phyloP scores from a whole-genome alignment of 1,140 invertebrate species.

The Chrysopa pallens region DNA sequence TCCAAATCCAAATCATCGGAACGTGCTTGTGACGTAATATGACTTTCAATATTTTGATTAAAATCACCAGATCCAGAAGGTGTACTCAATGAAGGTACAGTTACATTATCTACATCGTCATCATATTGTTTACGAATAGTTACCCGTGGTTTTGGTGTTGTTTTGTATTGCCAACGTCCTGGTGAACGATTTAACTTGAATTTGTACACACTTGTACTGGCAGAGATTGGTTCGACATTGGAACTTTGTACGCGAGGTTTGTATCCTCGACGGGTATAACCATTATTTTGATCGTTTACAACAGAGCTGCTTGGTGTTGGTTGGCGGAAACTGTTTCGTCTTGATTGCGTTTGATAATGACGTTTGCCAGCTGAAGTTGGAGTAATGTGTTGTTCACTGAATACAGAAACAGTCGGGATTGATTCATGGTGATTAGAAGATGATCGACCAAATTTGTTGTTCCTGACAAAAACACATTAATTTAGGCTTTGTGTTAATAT shows the following conservation, averaged over 20 bases:
- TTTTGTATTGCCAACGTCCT: constrained; percentile 75
- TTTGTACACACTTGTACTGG: constrained; percentile 43
- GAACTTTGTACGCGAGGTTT: constrained; percentile 37
- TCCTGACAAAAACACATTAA: background rate
- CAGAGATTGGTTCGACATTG: constrained; percentile 26
- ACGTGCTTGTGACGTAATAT: constrained; percentile 16
- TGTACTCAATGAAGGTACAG: constrained; percentile 19
- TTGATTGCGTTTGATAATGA: constrained; percentile 20
- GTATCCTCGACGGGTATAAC: constrained; percentile 32
- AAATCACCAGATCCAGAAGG: constrained; percentile 11
- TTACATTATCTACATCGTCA: constrained; percentile 30
- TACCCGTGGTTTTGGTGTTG: constrained; percentile 67
- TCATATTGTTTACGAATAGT: constrained; percentile 53
- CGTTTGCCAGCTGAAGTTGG: constrained; percentile 25
- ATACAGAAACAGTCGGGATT: constrained; percentile 39
- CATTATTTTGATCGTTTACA: constrained; percentile 22
- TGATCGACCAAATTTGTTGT: constrained; percentile 18
- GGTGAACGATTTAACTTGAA: constrained; percentile 58
- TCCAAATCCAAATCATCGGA: constrained; percentile 41
- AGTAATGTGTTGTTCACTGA: constrained; percentile 32
- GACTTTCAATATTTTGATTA: constrained; percentile 13
- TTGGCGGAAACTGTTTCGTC: constrained; percentile 10
- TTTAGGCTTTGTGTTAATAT: too few relatives aligned
- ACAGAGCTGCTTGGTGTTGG: constrained; percentile 18
- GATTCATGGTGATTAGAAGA: constrained; percentile 21